phyloP scores from a whole-genome alignment of 2,113 vertebrate genomes.

The Sorex araneus region DNA sequence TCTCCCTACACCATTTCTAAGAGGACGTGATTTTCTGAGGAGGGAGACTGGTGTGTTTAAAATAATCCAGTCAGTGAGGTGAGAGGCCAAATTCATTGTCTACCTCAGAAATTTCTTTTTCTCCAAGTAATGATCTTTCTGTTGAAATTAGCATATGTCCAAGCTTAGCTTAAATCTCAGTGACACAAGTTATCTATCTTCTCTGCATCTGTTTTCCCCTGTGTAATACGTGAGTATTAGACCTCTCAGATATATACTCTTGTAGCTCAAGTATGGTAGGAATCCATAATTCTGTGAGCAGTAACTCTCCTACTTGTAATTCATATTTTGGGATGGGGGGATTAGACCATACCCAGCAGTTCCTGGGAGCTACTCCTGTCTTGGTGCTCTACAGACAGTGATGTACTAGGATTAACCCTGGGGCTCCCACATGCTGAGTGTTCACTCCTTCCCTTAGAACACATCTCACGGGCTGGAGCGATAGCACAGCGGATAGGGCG shows the following conservation, averaged over 20 bases:
- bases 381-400: too few species aligned
- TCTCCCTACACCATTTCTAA: not conserved
- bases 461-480: too few species aligned
- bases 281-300: not conserved
- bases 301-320: not conserved
- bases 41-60: not conserved
- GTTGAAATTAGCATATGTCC: constrained; percentile 2
- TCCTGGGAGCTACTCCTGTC: too few species aligned
- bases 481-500: too few species aligned
- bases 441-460: too few species aligned
- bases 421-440: too few species aligned
- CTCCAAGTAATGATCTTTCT: not conserved
- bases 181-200: not conserved
- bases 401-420: too few species aligned
- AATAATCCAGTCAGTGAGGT: not conserved
- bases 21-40: not conserved
- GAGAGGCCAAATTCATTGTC: constrained; percentile 13
- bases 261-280: constrained; percentile 19
- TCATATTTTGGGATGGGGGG: not conserved
- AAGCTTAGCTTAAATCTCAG: not conserved
- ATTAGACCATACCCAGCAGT: too few species aligned
- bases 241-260: not conserved
- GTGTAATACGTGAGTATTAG: not conserved
- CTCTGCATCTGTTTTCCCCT: not conserved
- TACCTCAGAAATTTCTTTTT: not conserved